phyloP scores from a whole-genome alignment of 2,888 invertebrate genomes.

The Buathra laborator region DNA sequence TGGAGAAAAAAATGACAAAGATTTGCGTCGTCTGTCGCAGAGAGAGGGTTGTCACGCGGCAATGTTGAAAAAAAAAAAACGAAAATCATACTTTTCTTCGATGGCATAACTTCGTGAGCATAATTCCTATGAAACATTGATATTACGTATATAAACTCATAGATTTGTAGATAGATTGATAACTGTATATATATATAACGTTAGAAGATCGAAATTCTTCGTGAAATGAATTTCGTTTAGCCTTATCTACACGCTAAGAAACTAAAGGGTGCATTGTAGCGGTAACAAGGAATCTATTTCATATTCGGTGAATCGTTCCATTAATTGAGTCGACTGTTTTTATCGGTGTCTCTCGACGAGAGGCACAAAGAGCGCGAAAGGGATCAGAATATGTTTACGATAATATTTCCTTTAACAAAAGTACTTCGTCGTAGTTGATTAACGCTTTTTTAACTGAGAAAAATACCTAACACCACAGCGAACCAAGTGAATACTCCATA shows the following conservation, averaged over 20 bases:
- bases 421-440: slow-evolving; percentile 33
- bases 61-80: slow-evolving; percentile 12
- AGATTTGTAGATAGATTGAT: slow-evolving; percentile 53
- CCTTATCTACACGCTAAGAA: slow-evolving; percentile 63
- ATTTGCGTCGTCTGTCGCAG: slow-evolving; percentile 29
- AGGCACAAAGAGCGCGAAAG: not conserved
- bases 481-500: slow-evolving; percentile 64
- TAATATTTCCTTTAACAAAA: slow-evolving; percentile 35
- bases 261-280: slow-evolving; percentile 50
- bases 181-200: slow-evolving; percentile 60
- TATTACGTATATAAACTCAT: slow-evolving; percentile 62
- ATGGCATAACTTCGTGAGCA: slow-evolving; percentile 29
- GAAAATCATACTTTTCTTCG: slow-evolving; percentile 23
- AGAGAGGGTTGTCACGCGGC: slow-evolving; percentile 15
- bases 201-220: slow-evolving; percentile 45
- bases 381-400: slow-evolving; percentile 29
- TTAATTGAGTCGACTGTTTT: slow-evolving; percentile 50
- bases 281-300: slow-evolving; percentile 62
- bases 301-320: slow-evolving; percentile 67
- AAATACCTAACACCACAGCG: slow-evolving; percentile 24
- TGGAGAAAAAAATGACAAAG: not conserved
- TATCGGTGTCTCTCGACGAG: slow-evolving; percentile 39
- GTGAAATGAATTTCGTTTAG: slow-evolving; percentile 61
- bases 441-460: slow-evolving; percentile 48
- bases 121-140: slow-evolving; percentile 61